These are phyloP conservation scores for Dasysyrphus tricinctus DNA, from an alignment of 2,888 invertebrate genomes.

Conservation along the genomic window DNA sequence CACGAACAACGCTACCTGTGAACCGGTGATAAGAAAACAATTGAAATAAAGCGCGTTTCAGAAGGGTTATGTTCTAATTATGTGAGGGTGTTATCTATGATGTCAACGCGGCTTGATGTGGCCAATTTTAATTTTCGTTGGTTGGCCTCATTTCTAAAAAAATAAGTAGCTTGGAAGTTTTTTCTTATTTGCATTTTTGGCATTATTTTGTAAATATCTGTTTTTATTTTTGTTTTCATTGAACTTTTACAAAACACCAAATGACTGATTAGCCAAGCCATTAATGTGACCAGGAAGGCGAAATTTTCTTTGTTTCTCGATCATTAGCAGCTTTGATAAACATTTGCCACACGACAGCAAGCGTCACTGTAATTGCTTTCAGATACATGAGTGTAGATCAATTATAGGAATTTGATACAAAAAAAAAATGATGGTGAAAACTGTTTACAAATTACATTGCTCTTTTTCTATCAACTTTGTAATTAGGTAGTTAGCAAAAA, in stretches of 20 bases:
- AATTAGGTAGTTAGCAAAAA: too few relatives aligned
- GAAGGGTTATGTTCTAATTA: not conserved
- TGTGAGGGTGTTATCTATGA: not conserved
- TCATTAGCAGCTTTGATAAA: slow-evolving; percentile 6
- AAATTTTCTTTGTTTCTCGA: slow-evolving; percentile 5
- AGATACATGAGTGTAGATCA: too few relatives aligned
- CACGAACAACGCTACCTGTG: not conserved
- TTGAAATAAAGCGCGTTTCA: not conserved
- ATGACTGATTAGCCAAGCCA: not conserved
- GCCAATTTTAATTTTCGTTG: not conserved
- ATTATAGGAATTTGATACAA: too few relatives aligned
- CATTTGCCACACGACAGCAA: not conserved
- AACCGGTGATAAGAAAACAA: not conserved
- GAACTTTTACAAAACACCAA: not conserved
- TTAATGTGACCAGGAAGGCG: not conserved
- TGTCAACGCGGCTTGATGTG: not conserved
- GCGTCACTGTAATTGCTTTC: not conserved
- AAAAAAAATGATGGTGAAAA: slow-evolving; percentile 1
- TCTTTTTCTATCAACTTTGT: not conserved
- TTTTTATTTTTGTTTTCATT: not conserved
- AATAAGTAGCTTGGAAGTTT: too few relatives aligned
- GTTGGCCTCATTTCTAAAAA: not conserved
- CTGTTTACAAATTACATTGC: not conserved
- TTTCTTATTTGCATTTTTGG: too few relatives aligned
- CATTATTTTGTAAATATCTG: not conserved